Evolutionary conservation across 1,140 invertebrate species (phyloP), one percentile per base, ranked within the genome.

Genomic region (Neodiprion lecontei): DNA sequence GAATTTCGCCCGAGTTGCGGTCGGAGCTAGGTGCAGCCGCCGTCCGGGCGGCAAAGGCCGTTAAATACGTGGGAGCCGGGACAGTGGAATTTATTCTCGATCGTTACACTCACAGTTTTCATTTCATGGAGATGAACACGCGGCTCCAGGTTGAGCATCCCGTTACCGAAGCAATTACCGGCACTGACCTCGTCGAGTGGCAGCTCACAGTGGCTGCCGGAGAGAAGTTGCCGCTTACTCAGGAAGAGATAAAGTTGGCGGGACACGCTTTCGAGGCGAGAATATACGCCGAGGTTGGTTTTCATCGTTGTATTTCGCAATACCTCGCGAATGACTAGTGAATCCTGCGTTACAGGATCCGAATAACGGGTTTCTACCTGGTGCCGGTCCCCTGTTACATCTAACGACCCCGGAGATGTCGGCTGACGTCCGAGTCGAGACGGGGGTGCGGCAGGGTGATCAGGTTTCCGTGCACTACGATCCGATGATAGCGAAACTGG

Each of bases 91-190:
- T 99, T 86, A 97, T 98, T 76, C 89, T 97, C 79, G 96, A 98
- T 85, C 90, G 92, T 69, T 85, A 91, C 53, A 91, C 94, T 48
- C 91, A 96, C 65, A 94, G 94, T 72, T 99, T 99, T 85, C 97
- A 97, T 89, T 99, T 99, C 84, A 99, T 99, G 98, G 97, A 98
- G 89, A 99, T 99, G 97, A 99, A 99, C 84, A 99, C 97, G 0
- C 90, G 97, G 14, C 90, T 98, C 8, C 96, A 98, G 87, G 94
- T 98, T 0, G 98, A 99, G 87, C 98, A 99, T 91, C 98, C 98
- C 0, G 94, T 99, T n/a, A 98, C 97, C 1, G 98, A 99, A 89
- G 98, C 98, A 93, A 96, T 99, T 67, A 99, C 97, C 49, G 95
- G 93, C 7, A 92, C 91, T 1, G 98, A 99, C 91, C 90, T 99